Percentiles rank a stretch among this genome's conserved stretches.
Conservation (phyloP, 1,140 invertebrate genomes). For the Leptinotarsa texana region DNA sequence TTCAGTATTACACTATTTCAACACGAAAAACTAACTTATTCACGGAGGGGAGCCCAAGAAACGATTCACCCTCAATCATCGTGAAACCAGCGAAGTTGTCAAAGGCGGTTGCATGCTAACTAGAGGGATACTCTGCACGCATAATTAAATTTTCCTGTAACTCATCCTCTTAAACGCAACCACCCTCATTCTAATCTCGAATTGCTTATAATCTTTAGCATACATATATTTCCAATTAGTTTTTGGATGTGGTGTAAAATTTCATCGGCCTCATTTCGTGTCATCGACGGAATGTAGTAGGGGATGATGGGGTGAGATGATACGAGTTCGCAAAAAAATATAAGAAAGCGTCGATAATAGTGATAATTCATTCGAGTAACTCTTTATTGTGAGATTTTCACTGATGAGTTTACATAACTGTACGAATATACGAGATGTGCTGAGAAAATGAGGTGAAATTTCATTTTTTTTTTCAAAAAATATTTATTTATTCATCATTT, state of each 20-base stretch:
- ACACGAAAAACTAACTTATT: neutral
- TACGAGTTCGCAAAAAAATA: no score
- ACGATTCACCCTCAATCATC: neutral
- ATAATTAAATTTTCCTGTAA: constrained; percentile 1
- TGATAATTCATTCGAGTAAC: no score
- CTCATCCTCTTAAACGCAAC: neutral
- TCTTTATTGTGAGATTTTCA: no score
- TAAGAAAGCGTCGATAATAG: no score
- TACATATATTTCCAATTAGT: neutral
- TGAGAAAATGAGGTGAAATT: no score
- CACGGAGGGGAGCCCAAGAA: neutral
- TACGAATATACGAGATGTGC: no score
- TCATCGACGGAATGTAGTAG: no score
- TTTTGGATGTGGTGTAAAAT: neutral
- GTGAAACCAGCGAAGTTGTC: neutral
- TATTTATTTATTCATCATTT: no score
- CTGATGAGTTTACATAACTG: no score
- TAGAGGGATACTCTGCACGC: neutral
- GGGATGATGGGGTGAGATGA: no score
- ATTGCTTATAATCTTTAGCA: constrained; percentile 6
- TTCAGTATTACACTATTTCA: no score
- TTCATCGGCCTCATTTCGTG: neutral
- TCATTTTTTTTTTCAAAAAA: no score
- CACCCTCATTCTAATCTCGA: neutral
- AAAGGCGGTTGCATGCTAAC: neutral